Percentiles rank a stretch among this genome's conserved stretches.
These are phyloP conservation scores for Echinops telfairi DNA, from an alignment of 2,113 vertebrate genomes.

Conservation along the genomic window DNA sequence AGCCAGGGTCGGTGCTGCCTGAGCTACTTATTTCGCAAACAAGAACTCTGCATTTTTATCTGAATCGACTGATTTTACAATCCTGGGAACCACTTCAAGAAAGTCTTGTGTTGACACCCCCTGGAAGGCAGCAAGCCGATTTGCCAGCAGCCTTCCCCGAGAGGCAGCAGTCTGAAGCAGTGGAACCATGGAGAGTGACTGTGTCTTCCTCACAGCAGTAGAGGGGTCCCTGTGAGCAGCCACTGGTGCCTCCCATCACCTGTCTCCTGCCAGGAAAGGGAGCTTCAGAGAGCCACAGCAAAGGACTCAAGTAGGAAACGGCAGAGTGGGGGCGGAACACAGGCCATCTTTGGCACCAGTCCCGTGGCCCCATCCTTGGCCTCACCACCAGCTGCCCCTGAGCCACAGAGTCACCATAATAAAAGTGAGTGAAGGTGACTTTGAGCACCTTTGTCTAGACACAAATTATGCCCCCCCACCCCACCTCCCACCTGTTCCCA, in stretches of 20 bases:
- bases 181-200: not conserved
- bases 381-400: not conserved
- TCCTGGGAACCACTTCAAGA: not conserved
- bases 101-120: not conserved
- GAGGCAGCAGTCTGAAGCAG: not conserved
- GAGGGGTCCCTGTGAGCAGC: not conserved
- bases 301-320: not conserved
- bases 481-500: no score
- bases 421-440: not conserved
- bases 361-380: no score
- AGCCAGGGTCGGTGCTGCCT: not conserved
- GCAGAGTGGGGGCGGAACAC: not conserved
- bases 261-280: not conserved
- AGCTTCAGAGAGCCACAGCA: not conserved
- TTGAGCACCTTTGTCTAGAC: not conserved
- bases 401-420: no score
- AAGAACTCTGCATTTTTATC: not conserved
- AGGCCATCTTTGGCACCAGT: not conserved
- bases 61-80: slow-evolving; percentile 3
- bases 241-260: not conserved
- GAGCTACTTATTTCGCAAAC: not conserved
- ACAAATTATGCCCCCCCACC: not conserved
- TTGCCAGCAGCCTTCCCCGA: not conserved
- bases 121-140: not conserved
- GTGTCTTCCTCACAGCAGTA: not conserved